Evolutionary conservation across 2,888 invertebrate species (phyloP).

Genomic region (Philhelius pedissequus): DNA sequence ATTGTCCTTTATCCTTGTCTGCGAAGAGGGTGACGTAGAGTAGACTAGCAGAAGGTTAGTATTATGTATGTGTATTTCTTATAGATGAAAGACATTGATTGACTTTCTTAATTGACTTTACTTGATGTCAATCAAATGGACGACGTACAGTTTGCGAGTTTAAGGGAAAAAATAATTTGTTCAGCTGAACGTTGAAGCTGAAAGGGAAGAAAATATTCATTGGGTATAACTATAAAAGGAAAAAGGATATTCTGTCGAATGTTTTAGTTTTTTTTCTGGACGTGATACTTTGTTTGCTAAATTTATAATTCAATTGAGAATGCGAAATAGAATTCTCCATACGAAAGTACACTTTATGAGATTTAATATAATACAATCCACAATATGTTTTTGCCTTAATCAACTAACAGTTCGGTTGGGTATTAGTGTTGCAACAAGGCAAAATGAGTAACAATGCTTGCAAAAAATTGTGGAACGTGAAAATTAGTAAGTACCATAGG

Average conservation of each 20-base stretch:
- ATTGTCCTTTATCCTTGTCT: conserved; percentile 42
- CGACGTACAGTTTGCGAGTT: conserved; percentile 19
- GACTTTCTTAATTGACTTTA: conserved; percentile 73
- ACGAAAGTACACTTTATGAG: no score
- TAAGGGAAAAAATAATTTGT: background rate
- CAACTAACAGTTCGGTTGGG: no score
- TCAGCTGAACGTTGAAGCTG: background rate
- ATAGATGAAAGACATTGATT: conserved; percentile 78
- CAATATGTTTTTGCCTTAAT: no score
- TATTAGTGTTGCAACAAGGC: no score
- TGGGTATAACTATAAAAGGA: background rate
- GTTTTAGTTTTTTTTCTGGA: background rate
- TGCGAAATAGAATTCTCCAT: no score
- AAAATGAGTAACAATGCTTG: no score
- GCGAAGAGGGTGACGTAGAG: background rate
- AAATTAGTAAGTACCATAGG: no score
- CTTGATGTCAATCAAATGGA: conserved; percentile 61
- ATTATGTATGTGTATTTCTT: conserved; percentile 63
- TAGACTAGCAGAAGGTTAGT: background rate
- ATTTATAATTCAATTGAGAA: no score
- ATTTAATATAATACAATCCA: no score
- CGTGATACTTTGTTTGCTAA: no score
- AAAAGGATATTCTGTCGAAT: background rate
- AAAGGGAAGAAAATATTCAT: background rate
- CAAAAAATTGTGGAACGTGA: no score